Evolutionary conservation across 2,888 invertebrate genomes (phyloP).

Genomic region (Antheraea yamamai): DNA sequence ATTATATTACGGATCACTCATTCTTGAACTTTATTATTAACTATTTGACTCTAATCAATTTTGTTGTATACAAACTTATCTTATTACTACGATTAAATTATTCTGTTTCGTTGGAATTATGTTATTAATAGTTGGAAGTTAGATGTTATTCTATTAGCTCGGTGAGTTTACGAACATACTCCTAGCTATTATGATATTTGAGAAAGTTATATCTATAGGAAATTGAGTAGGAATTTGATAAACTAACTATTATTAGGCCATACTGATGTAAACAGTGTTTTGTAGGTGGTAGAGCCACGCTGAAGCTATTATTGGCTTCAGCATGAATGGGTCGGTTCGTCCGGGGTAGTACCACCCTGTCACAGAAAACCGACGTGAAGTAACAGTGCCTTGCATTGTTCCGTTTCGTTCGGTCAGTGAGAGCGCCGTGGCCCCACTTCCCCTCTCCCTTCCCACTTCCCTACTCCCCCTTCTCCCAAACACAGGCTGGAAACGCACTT

Average conservation of each 20-base stretch:
- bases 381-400: no score
- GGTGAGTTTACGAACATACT: neutral
- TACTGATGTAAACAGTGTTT: neutral
- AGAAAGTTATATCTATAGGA: neutral
- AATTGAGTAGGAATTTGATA: neutral
- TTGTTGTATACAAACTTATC: neutral
- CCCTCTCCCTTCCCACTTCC: no score
- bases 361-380: no score
- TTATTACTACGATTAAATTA: neutral
- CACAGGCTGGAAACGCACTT: no score
- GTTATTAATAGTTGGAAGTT: neutral
- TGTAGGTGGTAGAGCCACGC: no score
- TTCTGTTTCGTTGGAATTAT: neutral
- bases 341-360: no score
- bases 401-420: no score
- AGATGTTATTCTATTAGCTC: neutral
- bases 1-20: neutral
- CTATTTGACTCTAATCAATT: neutral
- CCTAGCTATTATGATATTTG: neutral
- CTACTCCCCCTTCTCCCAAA: no score
- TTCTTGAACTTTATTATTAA: neutral
- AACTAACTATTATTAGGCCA: neutral
- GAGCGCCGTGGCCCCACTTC: no score
- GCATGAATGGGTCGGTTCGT: no score
- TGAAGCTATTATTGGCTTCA: no score